Percentiles rank a stretch among this genome's conserved stretches.
These are phyloP conservation scores for Danio jaintianensis DNA, from an alignment of 2,797 vertebrate species.

Conservation along the genomic window DNA sequence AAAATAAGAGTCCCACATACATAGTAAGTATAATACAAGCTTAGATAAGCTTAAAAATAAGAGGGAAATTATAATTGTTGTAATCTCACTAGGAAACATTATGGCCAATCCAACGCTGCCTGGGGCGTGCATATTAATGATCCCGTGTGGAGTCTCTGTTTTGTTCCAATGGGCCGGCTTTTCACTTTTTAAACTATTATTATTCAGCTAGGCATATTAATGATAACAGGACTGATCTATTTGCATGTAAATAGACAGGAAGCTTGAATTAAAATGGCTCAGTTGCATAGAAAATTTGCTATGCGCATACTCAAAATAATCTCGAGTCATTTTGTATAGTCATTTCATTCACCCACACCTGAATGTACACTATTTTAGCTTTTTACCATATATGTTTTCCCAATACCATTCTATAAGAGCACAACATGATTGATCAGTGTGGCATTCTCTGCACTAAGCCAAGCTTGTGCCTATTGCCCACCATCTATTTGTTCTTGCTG, in stretches of 20 bases:
- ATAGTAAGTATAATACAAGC: too few species aligned
- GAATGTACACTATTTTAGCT: neutral
- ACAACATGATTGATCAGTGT: slow-evolving; percentile 32
- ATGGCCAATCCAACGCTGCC: too few species aligned
- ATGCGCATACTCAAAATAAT: neutral
- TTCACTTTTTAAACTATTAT: too few species aligned
- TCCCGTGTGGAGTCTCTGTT: too few species aligned
- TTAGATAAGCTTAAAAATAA: too few species aligned
- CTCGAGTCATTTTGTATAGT: neutral
- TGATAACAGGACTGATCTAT: neutral
- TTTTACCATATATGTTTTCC: slow-evolving; percentile 7
- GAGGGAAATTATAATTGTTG: too few species aligned
- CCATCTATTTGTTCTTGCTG: slow-evolving; percentile 66
- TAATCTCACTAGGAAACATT: too few species aligned
- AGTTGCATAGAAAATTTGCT: slow-evolving; percentile 29
- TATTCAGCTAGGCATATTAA: too few species aligned
- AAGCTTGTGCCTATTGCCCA: slow-evolving; percentile 51
- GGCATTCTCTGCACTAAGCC: slow-evolving; percentile 32
- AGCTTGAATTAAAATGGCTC: slow-evolving; percentile 49
- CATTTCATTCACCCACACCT: slow-evolving; percentile 11
- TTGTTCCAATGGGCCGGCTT: too few species aligned
- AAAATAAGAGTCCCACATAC: too few species aligned
- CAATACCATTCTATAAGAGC: neutral
- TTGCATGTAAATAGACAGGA: slow-evolving; percentile 18
- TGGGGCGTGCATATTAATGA: too few species aligned